phyloP scores from a whole-genome alignment of 2,113 vertebrate genomes.

The Balaeniceps rex region DNA sequence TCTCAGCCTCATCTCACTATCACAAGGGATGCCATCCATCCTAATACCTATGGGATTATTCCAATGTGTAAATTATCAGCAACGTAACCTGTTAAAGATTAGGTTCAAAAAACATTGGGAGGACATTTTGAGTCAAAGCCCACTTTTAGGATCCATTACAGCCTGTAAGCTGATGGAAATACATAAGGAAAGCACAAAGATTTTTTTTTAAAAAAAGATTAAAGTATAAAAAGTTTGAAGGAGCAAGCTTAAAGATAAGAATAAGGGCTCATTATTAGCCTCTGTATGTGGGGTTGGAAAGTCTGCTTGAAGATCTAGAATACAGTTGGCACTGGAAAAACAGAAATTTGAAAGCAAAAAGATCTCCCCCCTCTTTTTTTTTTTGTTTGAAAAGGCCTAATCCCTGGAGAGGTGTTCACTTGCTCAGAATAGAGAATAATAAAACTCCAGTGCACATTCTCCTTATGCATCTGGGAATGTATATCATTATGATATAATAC shows the following conservation, averaged over 20 bases:
- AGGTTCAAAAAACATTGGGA: background rate
- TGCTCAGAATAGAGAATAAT: background rate
- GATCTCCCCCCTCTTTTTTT: no score
- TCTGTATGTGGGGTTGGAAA: background rate
- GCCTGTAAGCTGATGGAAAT: background rate
- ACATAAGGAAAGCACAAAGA: background rate
- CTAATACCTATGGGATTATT: background rate
- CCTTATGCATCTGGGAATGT: background rate
- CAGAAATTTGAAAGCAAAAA: background rate
- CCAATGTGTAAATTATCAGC: background rate
- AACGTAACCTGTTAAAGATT: background rate
- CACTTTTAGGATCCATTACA: background rate
- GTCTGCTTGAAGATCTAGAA: background rate
- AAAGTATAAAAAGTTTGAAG: background rate
- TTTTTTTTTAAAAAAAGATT: background rate
- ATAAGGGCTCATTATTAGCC: background rate
- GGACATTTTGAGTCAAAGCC: background rate
- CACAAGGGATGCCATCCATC: background rate
- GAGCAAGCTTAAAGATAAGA: background rate
- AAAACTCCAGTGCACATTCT: background rate
- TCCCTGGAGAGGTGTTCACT: background rate
- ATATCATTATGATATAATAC: background rate
- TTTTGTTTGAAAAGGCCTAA: background rate
- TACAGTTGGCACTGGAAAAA: background rate
- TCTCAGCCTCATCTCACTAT: background rate